Evolutionary conservation across 2,797 vertebrate genomes (phyloP), one percentile per base, ranked within the genome.

Genomic region (Naso thynnoides): DNA sequence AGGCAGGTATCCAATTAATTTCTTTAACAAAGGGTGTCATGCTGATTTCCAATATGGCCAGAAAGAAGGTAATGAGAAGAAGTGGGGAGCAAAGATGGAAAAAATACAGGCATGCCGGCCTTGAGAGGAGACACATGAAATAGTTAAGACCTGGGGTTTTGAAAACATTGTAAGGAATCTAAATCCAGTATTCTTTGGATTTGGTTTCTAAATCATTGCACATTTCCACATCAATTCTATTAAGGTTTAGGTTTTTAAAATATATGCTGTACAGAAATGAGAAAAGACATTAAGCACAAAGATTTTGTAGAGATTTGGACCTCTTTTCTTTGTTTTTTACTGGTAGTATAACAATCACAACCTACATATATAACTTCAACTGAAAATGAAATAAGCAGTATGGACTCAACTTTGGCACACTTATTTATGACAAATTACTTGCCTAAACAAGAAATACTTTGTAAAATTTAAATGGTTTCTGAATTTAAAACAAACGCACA

Each of bases 31-130:
- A 73, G 36, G 60, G 33, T 55, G 54, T 24, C 62, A 64, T 71
- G 67, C 61, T 70, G 76, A 29, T 65, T 47, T 48, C 31, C 66
- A 86, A 76, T 73, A 66, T 86, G 79, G 66, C 39, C 4, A 60
- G 62, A 67, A 50, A 64, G 23, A 42, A 18, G 42, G 14, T 49
- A 26, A 13, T 39, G 41, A 47, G 60, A 16, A 49, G 49, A 26
- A 1, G n/a, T 38, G 19, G 31, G 61, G 16, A 26, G n/a, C n/a
- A 70, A n/a, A 27, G 16, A 26, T 18, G 55, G 56, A 7, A 49
- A 75, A 73, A 62, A 56, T 42, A 70, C 6, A 47, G 29, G 45
- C 33, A 69, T 9, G n/a, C 49, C 55, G 29, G 36, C 15, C 5
- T 27, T 49, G 38, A 45, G 24, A 33, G 45, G 47, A 23, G 62